Evolutionary conservation across 2,888 invertebrate species (phyloP), one percentile per base, ranked within the genome.

Genomic region (Cheiracanthium punctorium): DNA sequence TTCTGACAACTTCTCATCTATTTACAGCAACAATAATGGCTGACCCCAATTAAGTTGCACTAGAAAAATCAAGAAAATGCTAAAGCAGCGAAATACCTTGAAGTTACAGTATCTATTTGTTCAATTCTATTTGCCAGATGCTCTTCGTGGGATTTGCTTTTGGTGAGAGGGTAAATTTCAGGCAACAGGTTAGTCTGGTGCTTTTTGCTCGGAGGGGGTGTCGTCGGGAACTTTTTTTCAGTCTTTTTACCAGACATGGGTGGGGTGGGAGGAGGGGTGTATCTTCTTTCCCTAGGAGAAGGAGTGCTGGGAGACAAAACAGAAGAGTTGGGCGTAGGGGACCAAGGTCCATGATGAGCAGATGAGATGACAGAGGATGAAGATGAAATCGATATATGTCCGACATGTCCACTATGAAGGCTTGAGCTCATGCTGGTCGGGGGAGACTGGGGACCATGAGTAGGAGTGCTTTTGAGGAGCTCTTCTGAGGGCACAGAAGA

Each of bases 61-160:
- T n/a, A n/a, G n/a, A n/a, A n/a, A n/a, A n/a, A n/a, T n/a, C n/a
- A n/a, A n/a, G n/a, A n/a, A n/a, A n/a, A n/a, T n/a, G n/a, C n/a
- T n/a, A n/a, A n/a, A n/a, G n/a, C n/a, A n/a, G n/a, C n/a, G n/a
- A n/a, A n/a, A 58, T 82, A 77, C 82, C 73, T 74, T 71, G 70
- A 69, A n/a, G 80, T 30, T 52, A 80, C 52, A 71, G 80, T 76
- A 87, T 92, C 91, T 89, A 91, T 90, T 82, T 90, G 90, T 90
- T 94, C 94, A 88, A 94, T 93, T 90, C 94, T 93, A 91, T 94
- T 94, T 75, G 94, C 95, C 88, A 97, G 93, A 92, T 97, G 97
- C 17, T 96, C 96, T 93, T 97, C 97, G 92, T 97, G 97, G 65
- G 97, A 97, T 91, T 96, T 95, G 88, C 97, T 97, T 92, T 97